Base-by-base conservation (phyloP, 2,113 vertebrate genomes). In the Microcebus lehilahytsara region DNA sequence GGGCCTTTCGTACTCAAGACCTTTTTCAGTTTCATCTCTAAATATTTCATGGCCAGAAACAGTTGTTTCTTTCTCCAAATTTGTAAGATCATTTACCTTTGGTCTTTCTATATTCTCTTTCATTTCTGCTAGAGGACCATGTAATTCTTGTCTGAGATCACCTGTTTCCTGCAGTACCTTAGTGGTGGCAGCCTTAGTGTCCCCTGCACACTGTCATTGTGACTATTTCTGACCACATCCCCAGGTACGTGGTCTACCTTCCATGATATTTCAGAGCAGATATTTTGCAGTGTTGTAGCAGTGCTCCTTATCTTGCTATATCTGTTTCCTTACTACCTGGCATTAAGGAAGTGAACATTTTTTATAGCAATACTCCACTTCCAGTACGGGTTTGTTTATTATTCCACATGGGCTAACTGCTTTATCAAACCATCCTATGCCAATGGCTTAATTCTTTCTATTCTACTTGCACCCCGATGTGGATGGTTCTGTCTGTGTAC, bases 141-240 rank as follows among this genome's bases (percentile, higher is more conserved):
- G 72, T 85, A 4, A 0, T 62, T 83, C 91, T 75, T 17, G 6
- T 17, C 32, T 14, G 11, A 56, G 40, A 19, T 71, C 16, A 49
- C 16, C 3, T 46, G 49, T 51, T 56, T 85, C 67, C 53, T 11
- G 5, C 6, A 40, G 16, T 13, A 9, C 22, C 14, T 46, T 27
- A 32, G 34, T 13, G 2, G 5, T 16, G 19, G 49, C 22, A n/a
- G 42, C 49, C 3, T 2, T 5, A 22, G 53, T 4, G n/a, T 2
- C 51, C 11, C 3, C 9, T 60, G 9, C 0, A 34, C 17, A 51
- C 42, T 30, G 1, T 25, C 23, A 10, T 22, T 74, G 25, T 20
- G 8, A n/a, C 34, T 79, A 12, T 32, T 56, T 51, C 78, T 69
- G 23, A 46, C n/a, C 23, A 37, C 20, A 16, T 66, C 11, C 34